A percentile compares a stretch with the other conserved stretches of the same genome.
Evolutionary conservation across 2,797 vertebrate species (phyloP).

Genomic region (Rhinichthys osculus): DNA sequence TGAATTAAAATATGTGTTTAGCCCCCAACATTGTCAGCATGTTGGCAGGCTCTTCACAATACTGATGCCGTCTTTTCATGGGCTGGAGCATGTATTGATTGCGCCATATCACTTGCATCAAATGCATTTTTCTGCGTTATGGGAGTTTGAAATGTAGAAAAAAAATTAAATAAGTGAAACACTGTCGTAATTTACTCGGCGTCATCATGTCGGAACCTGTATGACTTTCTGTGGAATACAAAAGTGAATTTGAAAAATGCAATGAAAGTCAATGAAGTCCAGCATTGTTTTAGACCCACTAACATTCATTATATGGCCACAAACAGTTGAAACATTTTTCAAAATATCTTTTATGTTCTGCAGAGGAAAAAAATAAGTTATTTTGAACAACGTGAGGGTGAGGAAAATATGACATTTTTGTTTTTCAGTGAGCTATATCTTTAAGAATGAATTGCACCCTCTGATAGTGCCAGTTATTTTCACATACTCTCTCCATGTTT

Average conservation of each 20-base stretch:
- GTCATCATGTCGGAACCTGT: neutral
- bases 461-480: neutral
- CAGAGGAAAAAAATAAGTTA: neutral
- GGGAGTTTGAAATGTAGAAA: neutral
- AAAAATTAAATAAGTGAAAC: neutral
- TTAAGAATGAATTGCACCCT: neutral
- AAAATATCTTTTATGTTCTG: neutral
- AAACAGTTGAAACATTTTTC: neutral
- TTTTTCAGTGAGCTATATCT: neutral
- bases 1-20: conserved; percentile 89
- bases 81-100: conserved; percentile 83
- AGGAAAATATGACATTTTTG: neutral
- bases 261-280: neutral
- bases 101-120: conserved; percentile 54
- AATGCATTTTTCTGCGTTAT: conserved; percentile 32
- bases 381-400: neutral
- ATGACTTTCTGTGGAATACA: neutral
- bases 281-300: neutral
- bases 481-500: neutral
- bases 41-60: conserved; percentile 87
- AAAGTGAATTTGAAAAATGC: neutral
- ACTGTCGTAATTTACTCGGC: neutral
- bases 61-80: conserved; percentile 84
- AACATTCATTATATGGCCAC: neutral
- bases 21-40: conserved; percentile 84